Percentiles rank a stretch among this genome's conserved stretches.
Conservation (phyloP, 2,888 invertebrate genomes). For the Synanthedon vespiformis region DNA sequence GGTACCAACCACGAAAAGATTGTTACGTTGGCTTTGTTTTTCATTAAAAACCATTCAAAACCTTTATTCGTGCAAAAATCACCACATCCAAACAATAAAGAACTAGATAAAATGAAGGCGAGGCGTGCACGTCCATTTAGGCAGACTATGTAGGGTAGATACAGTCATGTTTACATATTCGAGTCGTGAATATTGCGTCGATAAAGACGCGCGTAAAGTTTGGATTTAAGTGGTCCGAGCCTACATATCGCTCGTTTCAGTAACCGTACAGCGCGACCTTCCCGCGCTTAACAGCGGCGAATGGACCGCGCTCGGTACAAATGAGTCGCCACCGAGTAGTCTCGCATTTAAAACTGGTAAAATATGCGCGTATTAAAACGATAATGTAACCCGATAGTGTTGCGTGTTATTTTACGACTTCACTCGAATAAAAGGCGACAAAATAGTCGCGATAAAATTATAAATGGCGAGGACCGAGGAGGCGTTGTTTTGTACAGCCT, state of each 20-base stretch:
- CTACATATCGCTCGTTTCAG: slow-evolving; percentile 32
- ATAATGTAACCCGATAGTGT: slow-evolving; percentile 36
- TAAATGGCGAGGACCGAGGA: background rate
- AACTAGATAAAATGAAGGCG: slow-evolving; percentile 32
- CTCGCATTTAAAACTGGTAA: slow-evolving; percentile 29
- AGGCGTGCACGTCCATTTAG: slow-evolving; percentile 26
- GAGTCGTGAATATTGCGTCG: slow-evolving; percentile 29
- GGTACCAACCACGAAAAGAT: too few species aligned
- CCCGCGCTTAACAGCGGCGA: slow-evolving; percentile 14
- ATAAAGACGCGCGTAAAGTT: slow-evolving; percentile 53
- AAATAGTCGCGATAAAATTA: background rate
- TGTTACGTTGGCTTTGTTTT: background rate
- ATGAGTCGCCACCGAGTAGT: slow-evolving; percentile 16
- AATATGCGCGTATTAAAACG: slow-evolving; percentile 30
- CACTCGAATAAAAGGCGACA: background rate
- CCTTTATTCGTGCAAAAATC: too few species aligned
- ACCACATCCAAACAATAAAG: slow-evolving; percentile 2
- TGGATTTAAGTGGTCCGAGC: slow-evolving; percentile 42
- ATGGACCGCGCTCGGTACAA: slow-evolving; percentile 1
- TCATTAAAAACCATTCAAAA: too few species aligned
- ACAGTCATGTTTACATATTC: slow-evolving; percentile 29
- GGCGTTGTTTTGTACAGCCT: background rate
- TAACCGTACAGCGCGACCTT: slow-evolving; percentile 16
- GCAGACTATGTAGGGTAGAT: slow-evolving; percentile 15
- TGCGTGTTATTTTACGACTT: slow-evolving; percentile 22